Evolutionary conservation across 2,888 invertebrate species (phyloP).

Genomic region (Noctua comes): DNA sequence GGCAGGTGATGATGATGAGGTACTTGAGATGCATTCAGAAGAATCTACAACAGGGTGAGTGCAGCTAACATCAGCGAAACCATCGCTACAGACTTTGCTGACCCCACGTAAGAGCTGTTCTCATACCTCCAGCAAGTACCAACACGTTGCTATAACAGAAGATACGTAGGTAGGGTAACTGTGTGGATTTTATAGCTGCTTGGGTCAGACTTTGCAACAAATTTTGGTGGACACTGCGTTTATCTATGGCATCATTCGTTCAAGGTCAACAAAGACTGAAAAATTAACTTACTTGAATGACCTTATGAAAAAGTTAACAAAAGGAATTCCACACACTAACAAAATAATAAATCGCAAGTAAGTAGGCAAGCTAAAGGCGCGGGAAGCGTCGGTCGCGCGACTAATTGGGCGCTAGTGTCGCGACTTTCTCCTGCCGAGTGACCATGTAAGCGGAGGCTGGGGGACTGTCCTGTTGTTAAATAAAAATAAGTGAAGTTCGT

Average conservation of each 20-base stretch:
- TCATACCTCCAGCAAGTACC: neutral
- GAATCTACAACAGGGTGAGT: neutral
- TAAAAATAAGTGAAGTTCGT: neutral
- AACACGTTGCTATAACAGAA: neutral
- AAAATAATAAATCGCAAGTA: conserved; percentile 38
- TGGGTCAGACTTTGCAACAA: neutral
- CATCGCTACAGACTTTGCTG: neutral
- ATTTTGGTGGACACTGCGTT: neutral
- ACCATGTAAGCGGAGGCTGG: conserved; percentile 46
- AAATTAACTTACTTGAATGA: neutral
- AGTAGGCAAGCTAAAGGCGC: conserved; percentile 53
- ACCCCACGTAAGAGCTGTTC: neutral
- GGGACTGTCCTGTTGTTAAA: conserved; percentile 9
- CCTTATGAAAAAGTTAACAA: neutral
- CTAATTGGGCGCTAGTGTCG: conserved; percentile 68
- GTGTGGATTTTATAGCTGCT: neutral
- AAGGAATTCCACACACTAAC: conserved; percentile 21
- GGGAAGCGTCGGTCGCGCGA: conserved; percentile 53
- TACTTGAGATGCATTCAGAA: neutral
- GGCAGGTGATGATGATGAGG: too few relatives aligned
- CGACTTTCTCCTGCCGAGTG: conserved; percentile 64
- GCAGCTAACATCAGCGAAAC: too few relatives aligned
- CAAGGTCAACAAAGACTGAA: neutral
- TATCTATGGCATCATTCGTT: neutral
- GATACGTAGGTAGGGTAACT: neutral